A percentile compares a stretch with the other conserved stretches of the same genome.
Evolutionary conservation across 2,113 vertebrate genomes (phyloP).

Genomic region (Antennarius striatus): DNA sequence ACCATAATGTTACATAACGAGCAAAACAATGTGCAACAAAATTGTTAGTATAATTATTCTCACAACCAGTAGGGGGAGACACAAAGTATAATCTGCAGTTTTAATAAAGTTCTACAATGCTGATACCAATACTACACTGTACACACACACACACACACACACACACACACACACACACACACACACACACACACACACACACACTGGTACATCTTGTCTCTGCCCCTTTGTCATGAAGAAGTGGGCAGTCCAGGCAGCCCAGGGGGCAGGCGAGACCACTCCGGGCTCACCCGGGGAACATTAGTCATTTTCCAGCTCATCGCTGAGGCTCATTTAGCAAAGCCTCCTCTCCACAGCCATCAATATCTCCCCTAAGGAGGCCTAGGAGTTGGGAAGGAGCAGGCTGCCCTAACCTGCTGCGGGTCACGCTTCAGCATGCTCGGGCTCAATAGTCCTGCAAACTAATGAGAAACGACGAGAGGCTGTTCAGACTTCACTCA

Average conservation of each 20-base stretch:
- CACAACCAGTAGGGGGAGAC: too few relatives aligned
- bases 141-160: not conserved
- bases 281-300: constrained; percentile 60
- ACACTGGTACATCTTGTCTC: not conserved
- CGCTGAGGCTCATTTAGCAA: constrained; percentile 77
- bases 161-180: not conserved
- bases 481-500: constrained; percentile 17
- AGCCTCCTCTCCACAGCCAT: constrained; percentile 66
- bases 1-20: too few relatives aligned
- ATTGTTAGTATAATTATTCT: too few relatives aligned
- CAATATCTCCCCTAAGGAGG: constrained; percentile 71
- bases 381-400: constrained; percentile 54
- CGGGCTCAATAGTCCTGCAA: constrained; percentile 14
- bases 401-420: constrained; percentile 60
- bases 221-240: constrained; percentile 12
- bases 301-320: constrained; percentile 75
- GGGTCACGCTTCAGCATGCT: constrained; percentile 50
- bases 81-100: too few relatives aligned
- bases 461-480: constrained; percentile 57
- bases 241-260: constrained; percentile 20
- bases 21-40: too few relatives aligned
- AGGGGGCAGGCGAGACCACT: constrained; percentile 35
- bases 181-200: not conserved
- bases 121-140: too few relatives aligned
- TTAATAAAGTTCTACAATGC: too few relatives aligned